Conservation (phyloP, 2,797 vertebrate species). For the Furcifer pardalis region DNA sequence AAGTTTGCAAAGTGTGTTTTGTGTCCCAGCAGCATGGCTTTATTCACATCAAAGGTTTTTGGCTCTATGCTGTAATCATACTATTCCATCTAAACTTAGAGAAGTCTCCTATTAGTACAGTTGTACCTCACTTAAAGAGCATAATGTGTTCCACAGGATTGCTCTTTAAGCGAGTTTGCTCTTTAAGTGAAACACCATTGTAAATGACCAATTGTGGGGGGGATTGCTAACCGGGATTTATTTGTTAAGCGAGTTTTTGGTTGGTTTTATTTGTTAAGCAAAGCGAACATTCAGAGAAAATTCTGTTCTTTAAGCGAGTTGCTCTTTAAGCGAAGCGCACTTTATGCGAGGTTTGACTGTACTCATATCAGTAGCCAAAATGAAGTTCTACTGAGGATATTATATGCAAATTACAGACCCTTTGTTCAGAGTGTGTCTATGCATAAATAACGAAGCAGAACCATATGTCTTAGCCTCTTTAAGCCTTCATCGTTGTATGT, state of each 20-base stretch:
- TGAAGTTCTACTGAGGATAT: neutral
- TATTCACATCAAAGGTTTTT: neutral
- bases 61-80: neutral
- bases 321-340: too few relatives aligned
- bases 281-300: too few relatives aligned
- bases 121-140: too few relatives aligned
- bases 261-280: too few relatives aligned
- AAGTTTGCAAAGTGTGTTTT: neutral
- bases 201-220: too few relatives aligned
- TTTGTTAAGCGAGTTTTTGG: too few relatives aligned
- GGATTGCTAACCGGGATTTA: too few relatives aligned
- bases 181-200: too few relatives aligned
- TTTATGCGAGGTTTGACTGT: too few relatives aligned
- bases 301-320: too few relatives aligned
- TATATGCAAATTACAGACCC: neutral
- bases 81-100: neutral
- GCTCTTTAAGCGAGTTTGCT: too few relatives aligned
- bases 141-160: too few relatives aligned
- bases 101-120: neutral
- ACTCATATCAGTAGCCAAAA: neutral
- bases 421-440: neutral
- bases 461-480: neutral
- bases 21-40: neutral
- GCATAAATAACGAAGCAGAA: neutral
- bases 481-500: neutral